phyloP scores from a whole-genome alignment of 2,113 vertebrate species.

The Ameiurus melas region DNA sequence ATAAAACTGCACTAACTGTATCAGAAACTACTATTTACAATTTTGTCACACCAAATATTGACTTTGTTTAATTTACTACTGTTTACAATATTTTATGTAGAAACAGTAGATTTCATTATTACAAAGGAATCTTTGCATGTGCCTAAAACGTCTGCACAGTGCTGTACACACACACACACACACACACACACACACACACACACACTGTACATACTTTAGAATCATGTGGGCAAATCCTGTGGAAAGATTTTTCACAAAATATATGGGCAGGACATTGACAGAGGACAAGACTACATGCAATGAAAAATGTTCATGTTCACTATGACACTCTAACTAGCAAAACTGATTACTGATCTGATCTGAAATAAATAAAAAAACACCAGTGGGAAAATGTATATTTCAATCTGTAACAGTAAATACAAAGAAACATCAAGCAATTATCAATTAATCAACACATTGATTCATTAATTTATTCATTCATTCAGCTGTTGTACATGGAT shows the following conservation, averaged over 20 bases:
- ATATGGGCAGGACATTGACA: neutral
- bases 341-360: neutral
- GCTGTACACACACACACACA: too few relatives aligned
- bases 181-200: too few relatives aligned
- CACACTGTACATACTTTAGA: neutral
- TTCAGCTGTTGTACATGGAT: neutral
- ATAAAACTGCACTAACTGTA: too few relatives aligned
- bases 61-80: too few relatives aligned
- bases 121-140: too few relatives aligned
- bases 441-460: neutral
- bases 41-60: too few relatives aligned
- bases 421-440: neutral
- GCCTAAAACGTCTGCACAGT: too few relatives aligned
- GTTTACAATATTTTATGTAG: too few relatives aligned
- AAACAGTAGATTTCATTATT: too few relatives aligned
- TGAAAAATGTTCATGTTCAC: neutral
- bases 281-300: neutral
- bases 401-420: neutral
- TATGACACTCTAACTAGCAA: neutral
- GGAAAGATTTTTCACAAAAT: conserved; percentile 28
- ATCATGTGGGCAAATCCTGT: conserved; percentile 1
- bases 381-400: neutral
- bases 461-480: neutral
- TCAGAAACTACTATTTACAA: too few relatives aligned
- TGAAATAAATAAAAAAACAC: neutral